A percentile compares a stretch with the other conserved stretches of the same genome.
Conservation (phyloP, 64 coral and sea anemone species). For the Montipora cactus region DNA sequence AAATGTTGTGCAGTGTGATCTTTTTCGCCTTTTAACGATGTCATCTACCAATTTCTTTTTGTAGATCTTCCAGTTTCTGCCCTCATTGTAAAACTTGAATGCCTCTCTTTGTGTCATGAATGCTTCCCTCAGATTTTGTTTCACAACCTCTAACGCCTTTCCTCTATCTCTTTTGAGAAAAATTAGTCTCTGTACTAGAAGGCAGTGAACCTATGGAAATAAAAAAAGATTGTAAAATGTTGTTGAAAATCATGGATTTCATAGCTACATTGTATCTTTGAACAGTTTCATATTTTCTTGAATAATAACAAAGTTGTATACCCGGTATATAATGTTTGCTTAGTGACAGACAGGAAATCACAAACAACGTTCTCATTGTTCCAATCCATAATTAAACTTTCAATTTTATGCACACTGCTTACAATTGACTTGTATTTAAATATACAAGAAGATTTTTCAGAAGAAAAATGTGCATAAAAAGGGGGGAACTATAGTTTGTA, state of each 20-base stretch:
- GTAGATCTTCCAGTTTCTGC: conserved; percentile 94
- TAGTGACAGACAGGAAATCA: too few species aligned
- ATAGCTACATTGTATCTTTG: too few species aligned
- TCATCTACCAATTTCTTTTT: conserved; percentile 90
- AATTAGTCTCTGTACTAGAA: conserved; percentile 79
- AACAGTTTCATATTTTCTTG: too few species aligned
- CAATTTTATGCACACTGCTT: too few species aligned
- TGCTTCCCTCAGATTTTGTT: conserved; percentile 47
- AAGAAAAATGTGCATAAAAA: too few species aligned
- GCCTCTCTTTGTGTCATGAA: conserved; percentile 77
- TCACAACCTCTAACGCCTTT: conserved; percentile 62
- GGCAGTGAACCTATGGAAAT: conserved; percentile 78
- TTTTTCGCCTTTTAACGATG: conserved; percentile 69
- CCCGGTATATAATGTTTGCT: too few species aligned
- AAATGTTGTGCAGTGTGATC: conserved; percentile 66
- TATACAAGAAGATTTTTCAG: too few species aligned
- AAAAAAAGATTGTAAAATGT: neutral
- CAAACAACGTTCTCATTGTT: too few species aligned
- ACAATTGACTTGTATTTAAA: too few species aligned
- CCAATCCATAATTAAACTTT: too few species aligned
- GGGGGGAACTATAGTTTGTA: too few species aligned
- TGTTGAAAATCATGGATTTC: neutral
- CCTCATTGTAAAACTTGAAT: conserved; percentile 70
- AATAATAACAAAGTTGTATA: too few species aligned
- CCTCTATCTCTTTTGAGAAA: conserved; percentile 81